Percentiles rank a stretch among this genome's conserved stretches.
Evolutionary conservation across 2,797 vertebrate genomes (phyloP).

Genomic region (Dermochelys coriacea): DNA sequence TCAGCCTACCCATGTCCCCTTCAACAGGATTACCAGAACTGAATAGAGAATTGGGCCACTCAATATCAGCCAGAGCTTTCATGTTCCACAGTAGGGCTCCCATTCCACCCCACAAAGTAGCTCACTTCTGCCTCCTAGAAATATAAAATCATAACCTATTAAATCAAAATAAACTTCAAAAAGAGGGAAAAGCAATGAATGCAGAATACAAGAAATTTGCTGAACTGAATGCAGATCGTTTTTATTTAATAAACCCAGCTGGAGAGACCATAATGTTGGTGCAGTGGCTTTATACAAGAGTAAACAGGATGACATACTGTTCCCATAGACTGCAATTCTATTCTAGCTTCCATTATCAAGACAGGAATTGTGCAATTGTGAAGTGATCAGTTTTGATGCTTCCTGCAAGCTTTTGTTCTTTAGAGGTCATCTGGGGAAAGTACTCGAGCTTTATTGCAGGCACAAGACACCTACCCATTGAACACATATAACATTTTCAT

Average conservation of each 20-base stretch:
- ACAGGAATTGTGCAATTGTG: neutral
- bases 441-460: neutral
- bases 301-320: neutral
- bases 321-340: neutral
- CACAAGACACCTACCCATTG: neutral
- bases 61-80: neutral
- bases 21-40: neutral
- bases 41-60: neutral
- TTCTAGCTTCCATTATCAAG: neutral
- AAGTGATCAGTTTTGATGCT: neutral
- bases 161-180: neutral
- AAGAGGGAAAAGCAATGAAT: constrained; percentile 5
- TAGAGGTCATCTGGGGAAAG: neutral
- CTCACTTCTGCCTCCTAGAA: neutral
- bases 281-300: neutral
- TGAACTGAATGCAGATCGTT: neutral
- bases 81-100: neutral
- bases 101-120: neutral
- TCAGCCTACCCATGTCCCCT: neutral
- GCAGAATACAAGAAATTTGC: neutral
- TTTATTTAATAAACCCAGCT: neutral
- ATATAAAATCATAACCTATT: neutral
- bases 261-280: neutral
- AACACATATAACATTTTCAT: neutral
- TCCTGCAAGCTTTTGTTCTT: neutral